These are phyloP conservation scores for Frankliniella intonsa DNA, from an alignment of 2,888 invertebrate species.

Conservation along the genomic window DNA sequence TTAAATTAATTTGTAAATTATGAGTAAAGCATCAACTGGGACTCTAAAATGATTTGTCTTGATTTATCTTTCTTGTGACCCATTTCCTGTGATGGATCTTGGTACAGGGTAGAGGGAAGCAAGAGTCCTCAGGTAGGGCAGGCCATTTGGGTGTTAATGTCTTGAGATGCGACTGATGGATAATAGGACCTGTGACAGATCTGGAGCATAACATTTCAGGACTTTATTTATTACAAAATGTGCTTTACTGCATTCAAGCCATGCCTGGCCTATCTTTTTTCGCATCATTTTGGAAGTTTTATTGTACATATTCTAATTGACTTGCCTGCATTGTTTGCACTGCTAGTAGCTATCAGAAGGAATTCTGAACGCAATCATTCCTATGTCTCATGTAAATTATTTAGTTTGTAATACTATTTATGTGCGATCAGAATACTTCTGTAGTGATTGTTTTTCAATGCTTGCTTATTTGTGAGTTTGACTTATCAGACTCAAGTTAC, in stretches of 20 bases:
- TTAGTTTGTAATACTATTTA: constrained; percentile 23
- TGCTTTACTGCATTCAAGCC: not conserved
- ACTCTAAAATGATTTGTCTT: constrained; percentile 14
- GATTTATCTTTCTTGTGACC: constrained; percentile 17
- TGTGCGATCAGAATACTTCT: constrained; percentile 20
- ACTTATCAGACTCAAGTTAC: not conserved
- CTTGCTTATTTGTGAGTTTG: not conserved
- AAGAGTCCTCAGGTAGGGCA: constrained; percentile 13
- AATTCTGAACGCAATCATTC: constrained; percentile 17
- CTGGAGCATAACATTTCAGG: not conserved
- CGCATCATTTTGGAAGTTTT: constrained; percentile 10
- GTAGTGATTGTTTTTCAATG: not conserved
- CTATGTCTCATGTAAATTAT: constrained; percentile 25
- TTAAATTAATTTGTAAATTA: constrained; percentile 19
- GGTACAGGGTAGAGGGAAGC: constrained; percentile 16
- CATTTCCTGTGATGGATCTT: constrained; percentile 16
- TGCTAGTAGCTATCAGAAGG: not conserved
- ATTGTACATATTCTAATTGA: constrained; percentile 14
- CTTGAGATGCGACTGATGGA: constrained; percentile 18
- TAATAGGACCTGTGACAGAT: not conserved
- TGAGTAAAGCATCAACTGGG: constrained; percentile 22
- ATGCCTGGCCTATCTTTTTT: not conserved
- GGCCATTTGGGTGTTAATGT: not conserved
- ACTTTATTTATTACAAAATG: not conserved
- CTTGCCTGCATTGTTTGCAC: constrained; percentile 18